Evolutionary conservation across 2,888 invertebrate genomes (phyloP), one percentile per base, ranked within the genome.

Genomic region (Habrosyne pyritoides): DNA sequence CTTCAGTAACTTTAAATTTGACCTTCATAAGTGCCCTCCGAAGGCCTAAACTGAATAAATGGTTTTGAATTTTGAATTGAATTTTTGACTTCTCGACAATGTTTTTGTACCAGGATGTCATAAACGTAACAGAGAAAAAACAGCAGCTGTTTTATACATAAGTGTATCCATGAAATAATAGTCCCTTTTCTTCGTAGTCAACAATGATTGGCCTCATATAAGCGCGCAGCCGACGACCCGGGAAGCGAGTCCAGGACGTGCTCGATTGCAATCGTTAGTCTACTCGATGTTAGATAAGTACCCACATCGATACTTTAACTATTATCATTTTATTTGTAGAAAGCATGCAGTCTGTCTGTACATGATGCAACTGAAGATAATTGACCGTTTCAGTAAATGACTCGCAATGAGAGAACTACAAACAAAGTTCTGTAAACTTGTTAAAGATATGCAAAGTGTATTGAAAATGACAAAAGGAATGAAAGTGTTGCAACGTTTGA

Each of bases 41-140:
- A n/a, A n/a, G n/a, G n/a, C n/a, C n/a, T n/a, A n/a, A n/a, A n/a
- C n/a, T n/a, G n/a, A n/a, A n/a, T n/a, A n/a, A n/a, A n/a, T n/a
- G n/a, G n/a, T n/a, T n/a, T n/a, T n/a, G n/a, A n/a, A n/a, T n/a
- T n/a, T n/a, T n/a, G n/a, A n/a, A n/a, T n/a, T n/a, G n/a, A n/a
- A n/a, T n/a, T n/a, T n/a, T n/a, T n/a, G n/a, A n/a, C n/a, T n/a
- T n/a, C n/a, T n/a, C n/a, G n/a, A n/a, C n/a, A n/a, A n/a, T n/a
- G n/a, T n/a, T n/a, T n/a, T n/a, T 7, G 56, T 56, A 57, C 57
- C 53, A 47, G 53, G 59, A 56, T 57, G n/a, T 53, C 61, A 59
- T 48, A 42, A 56, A 51, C 59, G 60, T n/a, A n/a, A n/a, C n/a
- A n/a, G n/a, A n/a, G n/a, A 2, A 6, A 33, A 6, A 2, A 3